phyloP scores from a whole-genome alignment of 2,888 invertebrate genomes.

The Eupeodes luniger region DNA sequence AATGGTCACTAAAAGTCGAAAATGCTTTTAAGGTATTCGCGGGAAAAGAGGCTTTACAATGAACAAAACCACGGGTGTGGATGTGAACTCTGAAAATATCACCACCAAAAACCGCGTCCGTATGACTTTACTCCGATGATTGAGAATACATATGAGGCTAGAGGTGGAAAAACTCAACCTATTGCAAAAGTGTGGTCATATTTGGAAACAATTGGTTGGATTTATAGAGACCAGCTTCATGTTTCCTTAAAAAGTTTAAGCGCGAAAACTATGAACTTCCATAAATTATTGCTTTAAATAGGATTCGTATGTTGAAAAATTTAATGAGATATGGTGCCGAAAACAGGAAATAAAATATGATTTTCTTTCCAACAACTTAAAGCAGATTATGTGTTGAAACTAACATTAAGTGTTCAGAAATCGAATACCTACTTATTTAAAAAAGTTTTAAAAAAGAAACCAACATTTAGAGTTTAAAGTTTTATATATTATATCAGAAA shows the following conservation, averaged over 20 bases:
- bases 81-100: constrained; percentile 78
- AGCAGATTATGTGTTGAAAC: no score
- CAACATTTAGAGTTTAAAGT: no score
- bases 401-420: no score
- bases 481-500: no score
- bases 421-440: no score
- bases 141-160: constrained; percentile 89
- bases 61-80: constrained; percentile 83
- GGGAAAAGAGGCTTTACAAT: constrained; percentile 93
- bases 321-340: no score
- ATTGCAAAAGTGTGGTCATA: constrained; percentile 92
- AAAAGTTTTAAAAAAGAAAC: no score
- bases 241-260: constrained; percentile 88
- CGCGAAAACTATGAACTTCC: constrained; percentile 82
- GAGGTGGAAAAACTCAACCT: constrained; percentile 89
- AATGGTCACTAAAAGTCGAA: constrained; percentile 90
- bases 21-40: constrained; percentile 92
- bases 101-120: constrained; percentile 90
- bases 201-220: constrained; percentile 91
- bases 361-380: no score
- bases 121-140: constrained; percentile 88
- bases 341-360: not conserved
- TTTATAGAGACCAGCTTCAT: constrained; percentile 90
- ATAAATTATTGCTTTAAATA: not conserved
- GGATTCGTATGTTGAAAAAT: not conserved